phyloP scores from a whole-genome alignment of 2,888 invertebrate species.

The Strigamia transsilvanica region DNA sequence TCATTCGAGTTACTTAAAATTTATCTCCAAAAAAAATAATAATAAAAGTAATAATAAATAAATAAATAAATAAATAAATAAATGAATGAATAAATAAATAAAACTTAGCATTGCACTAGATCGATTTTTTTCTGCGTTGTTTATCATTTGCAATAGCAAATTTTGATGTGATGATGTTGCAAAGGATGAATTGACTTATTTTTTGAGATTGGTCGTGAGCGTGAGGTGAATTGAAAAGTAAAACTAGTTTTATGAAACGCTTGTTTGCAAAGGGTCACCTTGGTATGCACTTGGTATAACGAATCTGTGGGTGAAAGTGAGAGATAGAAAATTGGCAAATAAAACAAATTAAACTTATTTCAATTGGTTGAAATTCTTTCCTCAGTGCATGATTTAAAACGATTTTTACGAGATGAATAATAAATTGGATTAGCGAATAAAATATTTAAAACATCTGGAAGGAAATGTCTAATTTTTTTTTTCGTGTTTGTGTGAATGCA shows the following conservation, averaged over 20 bases:
- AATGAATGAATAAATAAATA: background rate
- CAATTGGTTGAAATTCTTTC: background rate
- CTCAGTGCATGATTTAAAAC: background rate
- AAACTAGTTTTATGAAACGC: slow-evolving; percentile 30
- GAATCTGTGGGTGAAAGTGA: slow-evolving; percentile 19
- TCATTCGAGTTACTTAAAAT: slow-evolving; percentile 1
- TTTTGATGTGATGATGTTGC: slow-evolving; percentile 25
- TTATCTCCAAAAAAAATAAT: background rate
- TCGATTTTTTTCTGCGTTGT: slow-evolving; percentile 18
- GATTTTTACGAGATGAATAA: slow-evolving; percentile 23
- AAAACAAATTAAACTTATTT: slow-evolving; percentile 15
- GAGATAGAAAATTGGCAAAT: slow-evolving; percentile 26
- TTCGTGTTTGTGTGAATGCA: background rate
- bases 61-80: background rate
- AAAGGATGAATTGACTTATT: slow-evolving; percentile 30
- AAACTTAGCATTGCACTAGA: background rate
- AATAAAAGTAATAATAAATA: slow-evolving; percentile 1
- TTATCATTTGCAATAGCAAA: slow-evolving; percentile 26
- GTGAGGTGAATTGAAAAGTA: slow-evolving; percentile 15
- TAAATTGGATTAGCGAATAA: slow-evolving; percentile 9
- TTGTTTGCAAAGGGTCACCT: slow-evolving; percentile 26
- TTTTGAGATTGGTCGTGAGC: slow-evolving; percentile 30
- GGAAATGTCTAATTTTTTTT: background rate
- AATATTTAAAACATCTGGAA: slow-evolving; percentile 18
- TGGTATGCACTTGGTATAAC: slow-evolving; percentile 30